phyloP scores from a whole-genome alignment of 2,888 invertebrate genomes.

The Hypolimnas misippus region DNA sequence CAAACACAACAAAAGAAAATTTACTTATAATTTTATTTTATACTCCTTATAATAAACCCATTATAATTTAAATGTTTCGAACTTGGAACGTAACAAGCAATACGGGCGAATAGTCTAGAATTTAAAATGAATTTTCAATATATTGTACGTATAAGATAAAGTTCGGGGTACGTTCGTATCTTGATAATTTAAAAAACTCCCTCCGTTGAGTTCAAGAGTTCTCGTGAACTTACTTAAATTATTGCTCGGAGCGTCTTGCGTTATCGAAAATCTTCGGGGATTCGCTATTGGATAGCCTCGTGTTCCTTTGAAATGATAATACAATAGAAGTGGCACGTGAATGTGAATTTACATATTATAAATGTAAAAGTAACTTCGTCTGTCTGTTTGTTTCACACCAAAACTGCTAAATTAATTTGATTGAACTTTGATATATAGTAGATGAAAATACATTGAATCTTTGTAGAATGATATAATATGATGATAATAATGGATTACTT shows the following conservation, averaged over 20 bases:
- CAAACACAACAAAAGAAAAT: too few species aligned
- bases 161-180: slow-evolving; percentile 35
- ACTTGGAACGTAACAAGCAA: background rate
- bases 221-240: slow-evolving; percentile 45
- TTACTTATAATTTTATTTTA: background rate
- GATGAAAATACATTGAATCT: too few species aligned
- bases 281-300: slow-evolving; percentile 25
- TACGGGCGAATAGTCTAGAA: slow-evolving; percentile 7
- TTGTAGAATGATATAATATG: too few species aligned
- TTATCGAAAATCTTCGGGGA: slow-evolving; percentile 44
- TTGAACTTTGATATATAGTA: too few species aligned
- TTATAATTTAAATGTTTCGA: background rate
- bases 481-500: too few species aligned
- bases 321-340: background rate
- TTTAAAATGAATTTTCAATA: slow-evolving; percentile 29
- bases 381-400: too few species aligned
- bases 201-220: slow-evolving; percentile 38
- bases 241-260: slow-evolving; percentile 41
- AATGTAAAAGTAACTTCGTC: too few species aligned
- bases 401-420: too few species aligned
- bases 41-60: background rate
- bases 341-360: too few species aligned
- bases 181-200: slow-evolving; percentile 41
- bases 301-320: background rate
- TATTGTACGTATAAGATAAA: slow-evolving; percentile 32